phyloP scores from a whole-genome alignment of 2,113 vertebrate genomes.

The Emydocephalus ijimae region DNA sequence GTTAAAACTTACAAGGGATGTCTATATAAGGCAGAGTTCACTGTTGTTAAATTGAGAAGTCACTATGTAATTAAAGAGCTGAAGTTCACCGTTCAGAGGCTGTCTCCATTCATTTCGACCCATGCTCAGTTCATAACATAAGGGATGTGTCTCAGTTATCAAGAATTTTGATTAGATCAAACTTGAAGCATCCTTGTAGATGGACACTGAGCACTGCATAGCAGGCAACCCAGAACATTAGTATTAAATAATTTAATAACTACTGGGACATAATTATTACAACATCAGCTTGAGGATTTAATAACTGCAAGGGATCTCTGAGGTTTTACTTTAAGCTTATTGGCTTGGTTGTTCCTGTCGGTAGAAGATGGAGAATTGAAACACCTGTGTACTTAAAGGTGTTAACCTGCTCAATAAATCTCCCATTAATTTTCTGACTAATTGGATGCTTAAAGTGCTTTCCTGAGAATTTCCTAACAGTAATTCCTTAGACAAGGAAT shows the following conservation, averaged over 20 bases:
- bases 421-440: neutral
- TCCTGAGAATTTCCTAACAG: neutral
- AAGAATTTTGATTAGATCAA: neutral
- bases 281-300: neutral
- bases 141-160: neutral
- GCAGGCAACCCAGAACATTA: neutral
- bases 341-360: neutral
- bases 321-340: neutral
- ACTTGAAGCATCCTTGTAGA: neutral
- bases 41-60: too few species aligned
- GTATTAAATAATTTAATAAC: neutral
- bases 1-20: too few species aligned
- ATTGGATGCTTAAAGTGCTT: neutral
- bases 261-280: neutral
- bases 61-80: too few species aligned
- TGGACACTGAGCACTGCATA: neutral
- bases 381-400: neutral
- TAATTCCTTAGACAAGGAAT: neutral
- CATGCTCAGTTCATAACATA: too few species aligned
- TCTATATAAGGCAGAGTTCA: too few species aligned
- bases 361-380: neutral
- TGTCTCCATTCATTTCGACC: too few species aligned
- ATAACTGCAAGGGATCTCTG: neutral
- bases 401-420: neutral
- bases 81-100: too few species aligned